Evolutionary conservation across 2,113 vertebrate species (phyloP), one percentile per base, ranked within the genome.

Genomic region (Rallus limicola): DNA sequence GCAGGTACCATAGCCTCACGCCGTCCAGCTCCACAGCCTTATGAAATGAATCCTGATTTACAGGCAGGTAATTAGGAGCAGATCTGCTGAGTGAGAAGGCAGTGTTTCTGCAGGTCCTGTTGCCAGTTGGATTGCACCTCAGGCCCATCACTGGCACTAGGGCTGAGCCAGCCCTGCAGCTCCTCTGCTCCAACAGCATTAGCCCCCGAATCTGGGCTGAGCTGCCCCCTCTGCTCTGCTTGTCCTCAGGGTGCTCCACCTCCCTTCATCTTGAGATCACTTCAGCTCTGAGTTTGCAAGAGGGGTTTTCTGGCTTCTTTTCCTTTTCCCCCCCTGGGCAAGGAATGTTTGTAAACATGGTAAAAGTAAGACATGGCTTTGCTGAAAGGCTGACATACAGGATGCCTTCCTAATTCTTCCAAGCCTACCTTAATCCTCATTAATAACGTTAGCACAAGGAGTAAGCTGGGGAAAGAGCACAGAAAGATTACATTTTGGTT

Each of bases 61-160:
- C 62, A 87, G 83, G 83, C 88, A 93, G 90, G 76, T 94, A 96
- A 95, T 95, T 94, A 92, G 75, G 76, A 90, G 92, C 77, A 95
- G 90, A 93, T 96, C 90, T 94, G 92, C 95, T 96, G 82, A 95
- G 93, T 12, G 42, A 90, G 85, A 90, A 79, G 81, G 67, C 92
- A 62, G n/a, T 1, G 6, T 86, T 95, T 50, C 64, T 92, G 86
- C 65, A 72, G 76, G 53, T 95, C 33, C 16, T 0, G 2, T 88
- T 96, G 96, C 96, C 92, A 93, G 88, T 83, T 93, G 83, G 92
- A 87, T 86, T 85, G 3, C 52, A n/a, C 2, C 0, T 25, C 2
- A 1, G 68, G 88, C 92, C 6, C 1, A 0, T 64, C 0, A 6
- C 58, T 95, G 91, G 94, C 84, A 88, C 59, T 0, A 0, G 80